Percentiles rank a stretch among this genome's conserved stretches.
phyloP scores from a whole-genome alignment of 2,797 vertebrate species.

The Hypotaenidia philippensis region DNA sequence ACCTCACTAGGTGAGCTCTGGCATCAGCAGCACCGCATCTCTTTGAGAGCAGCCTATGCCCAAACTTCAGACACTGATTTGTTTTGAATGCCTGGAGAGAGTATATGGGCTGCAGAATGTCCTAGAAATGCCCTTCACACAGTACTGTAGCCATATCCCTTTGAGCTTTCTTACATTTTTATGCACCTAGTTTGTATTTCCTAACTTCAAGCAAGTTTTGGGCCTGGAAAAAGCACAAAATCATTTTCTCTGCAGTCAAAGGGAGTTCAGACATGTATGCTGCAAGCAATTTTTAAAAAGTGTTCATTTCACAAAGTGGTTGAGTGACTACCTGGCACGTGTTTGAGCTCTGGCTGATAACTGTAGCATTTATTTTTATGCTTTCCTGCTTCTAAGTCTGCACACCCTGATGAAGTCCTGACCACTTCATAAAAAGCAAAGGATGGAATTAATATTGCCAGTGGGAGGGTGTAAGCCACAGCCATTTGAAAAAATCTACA shows the following conservation, averaged over 20 bases:
- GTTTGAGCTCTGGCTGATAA: conserved; percentile 7
- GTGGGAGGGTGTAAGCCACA: background rate
- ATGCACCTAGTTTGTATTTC: background rate
- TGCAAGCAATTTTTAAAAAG: background rate
- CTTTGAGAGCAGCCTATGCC: background rate
- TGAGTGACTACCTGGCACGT: background rate
- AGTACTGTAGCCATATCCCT: background rate
- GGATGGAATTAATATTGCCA: background rate
- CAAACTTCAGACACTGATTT: background rate
- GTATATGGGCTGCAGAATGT: background rate
- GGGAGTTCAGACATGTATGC: background rate
- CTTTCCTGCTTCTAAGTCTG: background rate
- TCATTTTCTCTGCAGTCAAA: background rate
- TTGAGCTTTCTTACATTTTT: background rate
- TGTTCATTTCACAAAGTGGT: background rate
- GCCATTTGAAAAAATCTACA: background rate
- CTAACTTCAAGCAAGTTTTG: background rate
- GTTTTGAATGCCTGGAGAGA: fast-evolving
- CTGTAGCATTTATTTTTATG: background rate
- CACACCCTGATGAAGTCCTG: background rate
- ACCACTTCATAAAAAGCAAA: conserved; percentile 13
- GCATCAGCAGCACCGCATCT: background rate
- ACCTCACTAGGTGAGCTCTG: background rate
- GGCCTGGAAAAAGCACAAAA: background rate
- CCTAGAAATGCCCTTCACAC: background rate